phyloP scores from a whole-genome alignment of 1,140 invertebrate species.

The Acromyrmex charruanus region DNA sequence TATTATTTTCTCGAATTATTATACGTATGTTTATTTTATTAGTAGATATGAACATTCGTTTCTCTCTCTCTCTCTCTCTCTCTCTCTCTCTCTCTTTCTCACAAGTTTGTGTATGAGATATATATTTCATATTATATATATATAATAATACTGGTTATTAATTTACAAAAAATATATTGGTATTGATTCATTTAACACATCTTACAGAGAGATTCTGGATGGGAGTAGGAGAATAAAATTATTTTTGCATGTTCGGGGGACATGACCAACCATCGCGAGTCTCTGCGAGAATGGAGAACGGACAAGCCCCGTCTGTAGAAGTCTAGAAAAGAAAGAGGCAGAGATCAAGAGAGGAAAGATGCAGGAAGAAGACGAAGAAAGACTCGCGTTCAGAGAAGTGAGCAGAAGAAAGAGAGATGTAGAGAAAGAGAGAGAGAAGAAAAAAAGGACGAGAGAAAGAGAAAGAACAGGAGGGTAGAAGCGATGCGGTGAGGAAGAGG shows the following conservation, averaged over 20 bases:
- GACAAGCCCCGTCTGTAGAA: conserved; percentile 31
- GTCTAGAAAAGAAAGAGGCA: conserved; percentile 13
- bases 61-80: no score
- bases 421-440: conserved; percentile 28
- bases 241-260: conserved; percentile 30
- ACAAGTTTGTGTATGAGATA: neutral
- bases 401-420: conserved; percentile 54
- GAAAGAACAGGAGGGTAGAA: conserved; percentile 59
- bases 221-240: conserved; percentile 1
- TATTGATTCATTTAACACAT: neutral
- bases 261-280: neutral
- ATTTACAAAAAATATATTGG: neutral
- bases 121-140: neutral
- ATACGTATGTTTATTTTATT: neutral
- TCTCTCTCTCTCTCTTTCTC: neutral
- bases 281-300: conserved; percentile 27
- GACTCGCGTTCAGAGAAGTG: conserved; percentile 18
- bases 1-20: neutral
- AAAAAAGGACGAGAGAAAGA: conserved; percentile 48
- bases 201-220: neutral
- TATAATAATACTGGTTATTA: neutral
- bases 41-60: neutral
- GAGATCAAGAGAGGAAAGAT: conserved; percentile 48
- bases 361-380: conserved; percentile 40
- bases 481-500: conserved; percentile 67